Base-by-base conservation (phyloP, 2,113 vertebrate species). In the Oryzias curvinotus region DNA sequence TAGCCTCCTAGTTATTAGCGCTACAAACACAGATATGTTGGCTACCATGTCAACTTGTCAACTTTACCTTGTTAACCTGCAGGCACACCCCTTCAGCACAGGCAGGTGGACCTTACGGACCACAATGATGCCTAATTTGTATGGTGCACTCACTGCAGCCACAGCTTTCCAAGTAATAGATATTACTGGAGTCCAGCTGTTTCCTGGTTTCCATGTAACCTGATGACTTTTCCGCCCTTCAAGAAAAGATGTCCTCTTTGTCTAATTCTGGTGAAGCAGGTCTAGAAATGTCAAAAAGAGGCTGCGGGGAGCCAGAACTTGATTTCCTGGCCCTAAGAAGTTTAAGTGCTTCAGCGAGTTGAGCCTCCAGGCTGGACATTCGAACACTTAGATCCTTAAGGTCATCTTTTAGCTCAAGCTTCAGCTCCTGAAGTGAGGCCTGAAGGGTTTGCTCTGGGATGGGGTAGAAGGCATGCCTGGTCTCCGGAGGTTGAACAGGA, bases 391-490 rank as follows among this genome's bases (percentile, higher is more conserved):
- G 88, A 84, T 87, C 93, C 78, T 94, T 93, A 77, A 99, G 94
- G 88, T 99, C 97, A 71, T 98, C 96, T 81, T 97, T 98, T 64
- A 98, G 82, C 85, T 98, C 96, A 0, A 93, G 92, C 36, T 95
- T 98, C 71, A 97, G 94, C 86, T 99, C 97, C 69, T 96, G 89
- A 61, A 99, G 87, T 0, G 95, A 93, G 45, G 95, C 94, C 80
- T 99, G 96, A 53, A 99, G 93, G 0, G 95, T 94, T 78, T 98
- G 95, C 91, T 99, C 97, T 0, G 96, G 97, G 85, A 99, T 98
- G 58, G 97, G 94, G 70, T 95, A 96, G 90, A 98, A 98, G 23
- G 92, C 72, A 45, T 94, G 96, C 83, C 93, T 93, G 82, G 91
- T 88, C 71, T 96, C 95, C 1, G 73, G 68, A 0, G 93, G 91